Conservation (phyloP, 2,888 invertebrate species). For the Cryptophagus acutangulus region DNA sequence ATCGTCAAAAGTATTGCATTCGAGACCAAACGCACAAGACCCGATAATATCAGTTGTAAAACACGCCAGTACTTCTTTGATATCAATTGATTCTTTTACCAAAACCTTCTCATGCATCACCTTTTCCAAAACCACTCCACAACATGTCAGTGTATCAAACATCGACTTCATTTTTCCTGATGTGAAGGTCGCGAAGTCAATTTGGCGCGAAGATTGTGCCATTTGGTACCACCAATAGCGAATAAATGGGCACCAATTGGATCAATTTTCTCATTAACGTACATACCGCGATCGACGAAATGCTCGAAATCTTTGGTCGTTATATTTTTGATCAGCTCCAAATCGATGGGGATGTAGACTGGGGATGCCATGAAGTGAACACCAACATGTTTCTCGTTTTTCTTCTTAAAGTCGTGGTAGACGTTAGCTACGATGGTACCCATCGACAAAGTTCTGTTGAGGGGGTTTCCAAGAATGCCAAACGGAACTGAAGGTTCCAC, state of each 20-base stretch:
- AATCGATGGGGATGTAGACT: slow-evolving; percentile 31
- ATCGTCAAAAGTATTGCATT: slow-evolving; percentile 53
- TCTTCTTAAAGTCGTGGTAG: slow-evolving; percentile 25
- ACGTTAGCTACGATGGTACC: slow-evolving; percentile 21
- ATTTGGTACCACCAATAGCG: slow-evolving; percentile 51
- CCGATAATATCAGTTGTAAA: slow-evolving; percentile 58
- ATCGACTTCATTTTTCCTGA: slow-evolving; percentile 48
- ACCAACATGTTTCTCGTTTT: slow-evolving; percentile 25
- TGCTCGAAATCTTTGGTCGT: slow-evolving; percentile 22
- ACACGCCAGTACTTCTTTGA: slow-evolving; percentile 51
- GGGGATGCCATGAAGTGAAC: slow-evolving; percentile 22
- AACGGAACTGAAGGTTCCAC: slow-evolving; percentile 31
- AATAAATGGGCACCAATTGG: slow-evolving; percentile 53
- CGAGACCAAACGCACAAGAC: slow-evolving; percentile 56
- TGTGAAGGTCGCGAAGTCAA: slow-evolving; percentile 56
- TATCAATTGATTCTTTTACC: slow-evolving; percentile 39
- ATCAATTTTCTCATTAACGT: slow-evolving; percentile 35
- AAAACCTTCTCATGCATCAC: slow-evolving; percentile 26
- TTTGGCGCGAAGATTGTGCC: slow-evolving; percentile 58
- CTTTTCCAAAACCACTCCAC: slow-evolving; percentile 29
- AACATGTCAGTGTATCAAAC: slow-evolving; percentile 38
- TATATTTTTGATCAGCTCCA: slow-evolving; percentile 29
- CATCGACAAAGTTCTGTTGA: slow-evolving; percentile 14
- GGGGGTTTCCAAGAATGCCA: slow-evolving; percentile 25
- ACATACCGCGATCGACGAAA: slow-evolving; percentile 34